Evolutionary conservation across 1,140 invertebrate genomes (phyloP).

Genomic region (Heliconius melpomene): DNA sequence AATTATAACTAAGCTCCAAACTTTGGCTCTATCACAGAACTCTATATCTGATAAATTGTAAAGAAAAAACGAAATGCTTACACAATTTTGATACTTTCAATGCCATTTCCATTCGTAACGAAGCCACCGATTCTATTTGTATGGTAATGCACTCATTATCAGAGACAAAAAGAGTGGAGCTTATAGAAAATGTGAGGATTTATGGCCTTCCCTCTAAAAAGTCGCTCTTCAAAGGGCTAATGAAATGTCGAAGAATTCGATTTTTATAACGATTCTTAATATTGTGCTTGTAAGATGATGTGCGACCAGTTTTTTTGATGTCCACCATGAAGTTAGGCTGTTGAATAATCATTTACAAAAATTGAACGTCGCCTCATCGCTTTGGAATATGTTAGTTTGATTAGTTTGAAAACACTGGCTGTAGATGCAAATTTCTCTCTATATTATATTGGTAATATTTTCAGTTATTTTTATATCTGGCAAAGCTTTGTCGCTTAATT

Average conservation of each 20-base stretch:
- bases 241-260: conserved; percentile 45
- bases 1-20: conserved; percentile 66
- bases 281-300: conserved; percentile 36
- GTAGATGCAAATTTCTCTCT: too few species aligned
- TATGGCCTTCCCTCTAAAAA: conserved; percentile 60
- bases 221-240: conserved; percentile 52
- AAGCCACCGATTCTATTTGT: conserved; percentile 66
- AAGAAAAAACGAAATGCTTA: not conserved
- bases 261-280: conserved; percentile 34
- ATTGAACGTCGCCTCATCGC: not conserved
- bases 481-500: too few species aligned
- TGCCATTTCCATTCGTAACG: conserved; percentile 19
- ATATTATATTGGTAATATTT: too few species aligned
- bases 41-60: conserved; percentile 4
- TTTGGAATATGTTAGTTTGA: not conserved
- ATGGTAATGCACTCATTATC: conserved; percentile 77
- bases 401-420: too few species aligned
- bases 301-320: conserved; percentile 31
- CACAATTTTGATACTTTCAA: conserved; percentile 2
- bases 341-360: not conserved
- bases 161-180: conserved; percentile 69
- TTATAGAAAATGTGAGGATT: conserved; percentile 62
- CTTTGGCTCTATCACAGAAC: conserved; percentile 36
- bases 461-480: too few species aligned
- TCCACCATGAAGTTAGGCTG: conserved; percentile 8